Percentiles rank a stretch among this genome's conserved stretches.
Conservation (phyloP, 2,113 vertebrate genomes). For the Neolamprologus hecqui region DNA sequence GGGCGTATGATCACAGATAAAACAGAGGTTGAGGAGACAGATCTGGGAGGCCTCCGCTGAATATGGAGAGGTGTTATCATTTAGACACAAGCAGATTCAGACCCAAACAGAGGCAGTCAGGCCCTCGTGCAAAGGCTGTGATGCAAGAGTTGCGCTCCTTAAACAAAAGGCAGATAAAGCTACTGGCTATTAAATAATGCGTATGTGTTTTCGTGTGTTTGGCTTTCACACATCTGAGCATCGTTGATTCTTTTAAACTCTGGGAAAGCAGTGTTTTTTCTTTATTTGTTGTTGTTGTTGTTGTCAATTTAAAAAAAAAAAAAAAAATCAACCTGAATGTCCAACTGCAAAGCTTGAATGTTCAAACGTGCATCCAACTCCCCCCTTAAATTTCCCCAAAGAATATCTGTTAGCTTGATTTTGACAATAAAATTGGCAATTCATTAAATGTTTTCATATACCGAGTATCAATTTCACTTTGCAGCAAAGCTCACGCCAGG, state of each 20-base stretch:
- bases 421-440: slow-evolving; percentile 70
- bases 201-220: neutral
- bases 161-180: slow-evolving; percentile 31
- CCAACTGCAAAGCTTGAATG: neutral
- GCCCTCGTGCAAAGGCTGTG: neutral
- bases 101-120: slow-evolving; percentile 5
- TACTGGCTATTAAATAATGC: neutral
- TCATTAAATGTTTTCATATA: slow-evolving; percentile 70
- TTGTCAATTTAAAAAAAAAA: neutral
- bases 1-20: slow-evolving; percentile 70
- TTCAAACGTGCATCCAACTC: slow-evolving; percentile 5
- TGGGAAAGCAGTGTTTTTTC: neutral
- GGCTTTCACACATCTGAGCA: neutral
- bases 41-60: slow-evolving; percentile 55
- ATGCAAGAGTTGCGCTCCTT: slow-evolving; percentile 34
- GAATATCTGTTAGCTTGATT: slow-evolving; percentile 66
- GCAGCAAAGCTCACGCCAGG: slow-evolving; percentile 58
- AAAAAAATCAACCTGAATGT: slow-evolving; percentile 7
- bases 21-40: slow-evolving; percentile 53
- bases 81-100: slow-evolving; percentile 17
- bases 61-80: slow-evolving; percentile 41
- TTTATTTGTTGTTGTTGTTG: neutral
- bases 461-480: slow-evolving; percentile 70
- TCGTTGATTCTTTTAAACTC: neutral
- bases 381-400: slow-evolving; percentile 53